These are phyloP conservation scores for Achatina immaculata DNA, from an alignment of 1,140 invertebrate species.

Conservation along the genomic window DNA sequence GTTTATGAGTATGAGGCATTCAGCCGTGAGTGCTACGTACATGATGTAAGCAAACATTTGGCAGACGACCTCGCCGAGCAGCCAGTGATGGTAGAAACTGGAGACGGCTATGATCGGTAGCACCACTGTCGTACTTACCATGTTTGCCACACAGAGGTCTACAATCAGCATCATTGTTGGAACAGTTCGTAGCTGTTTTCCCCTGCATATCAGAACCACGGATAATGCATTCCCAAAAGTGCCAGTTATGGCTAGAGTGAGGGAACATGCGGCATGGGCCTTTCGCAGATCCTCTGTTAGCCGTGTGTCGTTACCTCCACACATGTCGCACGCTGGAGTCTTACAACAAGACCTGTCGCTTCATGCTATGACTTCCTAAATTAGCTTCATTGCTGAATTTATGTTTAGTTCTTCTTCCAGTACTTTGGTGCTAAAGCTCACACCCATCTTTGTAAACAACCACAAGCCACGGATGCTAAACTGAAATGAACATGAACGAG, in stretches of 20 bases:
- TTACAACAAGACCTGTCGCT: no score
- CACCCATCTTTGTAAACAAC: no score
- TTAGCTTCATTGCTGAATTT: no score
- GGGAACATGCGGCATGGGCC: not conserved
- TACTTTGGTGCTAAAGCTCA: no score
- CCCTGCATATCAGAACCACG: slow-evolving; percentile 12
- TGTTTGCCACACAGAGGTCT: slow-evolving; percentile 44
- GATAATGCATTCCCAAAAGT: slow-evolving; percentile 19
- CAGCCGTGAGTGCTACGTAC: slow-evolving; percentile 37
- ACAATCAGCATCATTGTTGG: slow-evolving; percentile 41
- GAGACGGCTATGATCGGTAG: slow-evolving; percentile 40
- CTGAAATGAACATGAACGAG: no score
- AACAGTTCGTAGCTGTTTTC: not conserved
- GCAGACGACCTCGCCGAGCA: slow-evolving; percentile 26
- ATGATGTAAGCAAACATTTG: slow-evolving; percentile 41
- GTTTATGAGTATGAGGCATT: slow-evolving; percentile 38
- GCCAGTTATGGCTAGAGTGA: slow-evolving; percentile 8
- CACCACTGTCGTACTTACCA: slow-evolving; percentile 32
- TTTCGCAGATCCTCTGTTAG: not conserved
- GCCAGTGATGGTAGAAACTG: slow-evolving; percentile 20
- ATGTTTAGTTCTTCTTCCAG: no score
- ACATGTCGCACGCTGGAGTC: no score
- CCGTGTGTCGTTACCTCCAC: not conserved
- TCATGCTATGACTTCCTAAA: no score
- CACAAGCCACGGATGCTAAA: no score